Base-by-base conservation (phyloP, 2,888 invertebrate species). In the Apamea crenata region DNA sequence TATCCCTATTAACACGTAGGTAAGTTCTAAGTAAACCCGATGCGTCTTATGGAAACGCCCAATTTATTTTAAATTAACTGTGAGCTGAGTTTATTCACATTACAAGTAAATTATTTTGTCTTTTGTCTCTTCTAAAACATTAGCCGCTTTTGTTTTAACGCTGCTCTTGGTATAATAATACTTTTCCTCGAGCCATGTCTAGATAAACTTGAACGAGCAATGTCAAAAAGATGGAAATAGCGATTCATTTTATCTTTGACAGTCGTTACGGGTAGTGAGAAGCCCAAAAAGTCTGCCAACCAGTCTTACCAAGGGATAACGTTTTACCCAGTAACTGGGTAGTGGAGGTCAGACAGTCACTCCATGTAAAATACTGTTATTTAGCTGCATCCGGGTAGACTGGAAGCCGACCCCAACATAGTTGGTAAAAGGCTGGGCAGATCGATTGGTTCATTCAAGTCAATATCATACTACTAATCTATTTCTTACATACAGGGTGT, bases 21-120 rank as follows among this genome's bases (percentile, higher is more conserved):
- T 59, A 61, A 32, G n/a, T 36, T 47, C 67, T 53, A 72, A 81
- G 32, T 68, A 40, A 53, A 82, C 25, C 14, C 66, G 25, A 82
- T 71, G 36, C 44, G 25, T 74, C 21, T 80, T 29, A 47, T 21
- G 44, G 59, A 61, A 70, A 82, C 67, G 61, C 63, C 67, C 77
- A 71, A 81, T 82, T 71, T 61, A 81, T 61, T 77, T 69, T 59
- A 44, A 82, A 82, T 74, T 81, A 47, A 72, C 40, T 70, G 59
- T 12, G 16, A 40, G 29, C n/a, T 5, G 32, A 77, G 67, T 77
- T 82, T 61, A 68, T 47, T 56, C 18, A 36, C 53, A 68, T 71
- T 69, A 65, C 14, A 79, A 78, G 66, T 59, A 50, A 71, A 76
- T 77, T 69, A 1, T 44, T 61, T 79, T 56, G 10, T 63, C 12